These are phyloP conservation scores for Phragmatobia fuliginosa DNA, from an alignment of 2,888 invertebrate genomes.

Conservation along the genomic window DNA sequence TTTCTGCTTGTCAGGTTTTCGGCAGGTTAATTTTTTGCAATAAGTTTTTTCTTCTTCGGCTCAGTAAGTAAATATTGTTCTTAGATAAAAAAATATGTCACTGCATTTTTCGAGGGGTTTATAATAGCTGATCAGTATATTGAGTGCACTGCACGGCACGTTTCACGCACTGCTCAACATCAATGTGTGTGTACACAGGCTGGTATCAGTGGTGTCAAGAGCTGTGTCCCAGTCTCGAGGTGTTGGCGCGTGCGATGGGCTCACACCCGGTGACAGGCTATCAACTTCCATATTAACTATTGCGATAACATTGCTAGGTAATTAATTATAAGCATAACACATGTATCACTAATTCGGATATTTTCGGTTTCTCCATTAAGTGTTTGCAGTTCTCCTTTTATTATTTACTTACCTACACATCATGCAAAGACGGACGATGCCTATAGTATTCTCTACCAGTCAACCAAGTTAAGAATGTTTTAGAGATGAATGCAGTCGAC, in stretches of 20 bases:
- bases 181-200: neutral
- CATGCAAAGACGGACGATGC: too few relatives aligned
- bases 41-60: too few relatives aligned
- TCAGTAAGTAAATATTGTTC: too few relatives aligned
- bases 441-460: too few relatives aligned
- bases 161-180: neutral
- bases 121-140: too few relatives aligned
- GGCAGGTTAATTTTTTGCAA: too few relatives aligned
- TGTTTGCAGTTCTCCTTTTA: neutral
- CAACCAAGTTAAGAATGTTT: neutral
- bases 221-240: neutral
- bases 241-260: neutral
- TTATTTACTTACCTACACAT: too few relatives aligned
- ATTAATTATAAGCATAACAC: neutral
- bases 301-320: neutral
- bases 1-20: too few relatives aligned
- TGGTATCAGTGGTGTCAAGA: neutral
- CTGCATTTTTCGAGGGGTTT: too few relatives aligned
- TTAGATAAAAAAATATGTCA: too few relatives aligned
- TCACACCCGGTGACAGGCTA: neutral
- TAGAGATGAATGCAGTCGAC: neutral
- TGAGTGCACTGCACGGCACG: neutral
- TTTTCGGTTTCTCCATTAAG: neutral
- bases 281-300: neutral
- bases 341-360: neutral